Conservation (phyloP, 2,797 vertebrate species). For the Tenualosa ilisha region DNA sequence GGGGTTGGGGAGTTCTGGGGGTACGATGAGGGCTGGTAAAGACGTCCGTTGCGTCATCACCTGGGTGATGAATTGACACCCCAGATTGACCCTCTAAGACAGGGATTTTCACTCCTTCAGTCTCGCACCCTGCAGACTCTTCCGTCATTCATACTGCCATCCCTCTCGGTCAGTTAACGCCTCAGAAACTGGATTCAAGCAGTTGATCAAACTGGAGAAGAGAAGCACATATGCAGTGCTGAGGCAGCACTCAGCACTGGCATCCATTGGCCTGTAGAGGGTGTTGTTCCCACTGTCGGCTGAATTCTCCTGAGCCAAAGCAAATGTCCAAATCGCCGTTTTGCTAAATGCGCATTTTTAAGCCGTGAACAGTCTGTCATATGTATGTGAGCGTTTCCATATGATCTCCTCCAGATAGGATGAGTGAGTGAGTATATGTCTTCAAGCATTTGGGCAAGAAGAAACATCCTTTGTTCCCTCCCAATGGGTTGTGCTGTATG, state of each 20-base stretch:
- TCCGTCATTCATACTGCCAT: constrained; percentile 19
- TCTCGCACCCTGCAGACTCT: not conserved
- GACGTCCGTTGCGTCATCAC: constrained; percentile 34
- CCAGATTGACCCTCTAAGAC: not conserved
- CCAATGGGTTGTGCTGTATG: constrained; percentile 33
- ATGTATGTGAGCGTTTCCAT: not conserved
- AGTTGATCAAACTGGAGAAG: not conserved
- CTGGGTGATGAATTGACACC: constrained; percentile 15
- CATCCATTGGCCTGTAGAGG: constrained; percentile 21
- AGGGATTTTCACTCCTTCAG: constrained; percentile 8
- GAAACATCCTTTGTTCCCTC: constrained; percentile 25
- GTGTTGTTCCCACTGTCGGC: constrained; percentile 25
- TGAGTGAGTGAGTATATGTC: constrained; percentile 39
- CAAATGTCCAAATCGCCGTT: not conserved
- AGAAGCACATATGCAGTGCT: not conserved
- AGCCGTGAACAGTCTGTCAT: constrained; percentile 21
- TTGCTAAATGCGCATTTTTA: constrained; percentile 14
- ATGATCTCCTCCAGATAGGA: constrained; percentile 20
- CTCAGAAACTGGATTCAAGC: not conserved
- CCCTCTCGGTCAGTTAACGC: not conserved
- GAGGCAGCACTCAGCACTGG: not conserved
- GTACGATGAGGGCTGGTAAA: constrained; percentile 3
- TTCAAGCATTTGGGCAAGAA: constrained; percentile 23
- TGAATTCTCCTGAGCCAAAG: not conserved
- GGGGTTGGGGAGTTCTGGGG: not conserved